These are phyloP conservation scores for Liasis olivaceus DNA, from an alignment of 2,797 vertebrate genomes.

Conservation along the genomic window DNA sequence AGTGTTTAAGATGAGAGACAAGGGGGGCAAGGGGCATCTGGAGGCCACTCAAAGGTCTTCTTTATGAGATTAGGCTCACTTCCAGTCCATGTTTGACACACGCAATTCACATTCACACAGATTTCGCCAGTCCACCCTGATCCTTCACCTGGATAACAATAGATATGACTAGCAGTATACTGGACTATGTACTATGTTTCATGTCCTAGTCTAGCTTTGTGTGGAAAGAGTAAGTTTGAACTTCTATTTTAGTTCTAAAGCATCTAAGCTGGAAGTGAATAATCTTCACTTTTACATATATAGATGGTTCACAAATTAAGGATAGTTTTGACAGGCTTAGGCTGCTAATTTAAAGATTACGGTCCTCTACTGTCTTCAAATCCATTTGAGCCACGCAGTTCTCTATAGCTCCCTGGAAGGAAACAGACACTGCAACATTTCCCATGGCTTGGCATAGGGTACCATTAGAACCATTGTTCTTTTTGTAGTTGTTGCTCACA, in stretches of 20 bases:
- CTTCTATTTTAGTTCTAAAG: not conserved
- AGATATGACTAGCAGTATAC: not conserved
- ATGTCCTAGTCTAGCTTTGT: not conserved
- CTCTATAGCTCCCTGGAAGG: fast-evolving
- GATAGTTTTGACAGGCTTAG: not conserved
- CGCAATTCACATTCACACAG: not conserved
- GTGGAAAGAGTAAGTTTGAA: not conserved
- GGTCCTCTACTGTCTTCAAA: not conserved
- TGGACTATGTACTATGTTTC: not conserved
- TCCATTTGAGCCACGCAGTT: not conserved
- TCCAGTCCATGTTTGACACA: not conserved
- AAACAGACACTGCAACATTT: not conserved
- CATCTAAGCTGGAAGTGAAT: not conserved
- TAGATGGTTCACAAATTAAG: not conserved
- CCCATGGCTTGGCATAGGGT: not conserved
- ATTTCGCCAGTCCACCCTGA: not conserved
- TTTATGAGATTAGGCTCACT: not conserved
- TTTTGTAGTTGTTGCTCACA: not conserved
- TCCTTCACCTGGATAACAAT: not conserved
- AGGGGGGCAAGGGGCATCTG: not conserved
- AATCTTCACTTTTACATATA: not conserved
- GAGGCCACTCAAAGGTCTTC: not conserved
- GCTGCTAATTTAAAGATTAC: not conserved
- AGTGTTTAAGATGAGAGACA: not conserved
- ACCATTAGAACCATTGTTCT: not conserved